Evolutionary conservation across 1,140 invertebrate species (phyloP), one percentile per base, ranked within the genome.

Genomic region (Helicoverpa armigera): DNA sequence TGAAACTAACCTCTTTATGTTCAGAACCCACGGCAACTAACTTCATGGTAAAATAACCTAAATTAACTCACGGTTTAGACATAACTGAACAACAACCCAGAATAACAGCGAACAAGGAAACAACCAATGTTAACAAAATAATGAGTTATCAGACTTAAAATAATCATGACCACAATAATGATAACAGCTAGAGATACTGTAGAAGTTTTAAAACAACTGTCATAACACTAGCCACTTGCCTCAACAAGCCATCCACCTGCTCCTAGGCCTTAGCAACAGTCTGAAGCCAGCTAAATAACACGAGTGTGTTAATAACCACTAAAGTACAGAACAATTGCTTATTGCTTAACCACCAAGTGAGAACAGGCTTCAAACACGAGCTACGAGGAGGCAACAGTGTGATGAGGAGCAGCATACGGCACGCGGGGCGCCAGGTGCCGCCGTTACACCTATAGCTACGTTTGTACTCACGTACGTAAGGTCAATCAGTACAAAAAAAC

Each of bases 401-500:
- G 54, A 72, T 60, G 78, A 79, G 54, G 76, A 82, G 74, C 80
- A 90, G 81, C 85, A 85, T 85, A 84, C 84, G 87, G 80, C 69
- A 53, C 65, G 65, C 73, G 73, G 23, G 56, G 56, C 79, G 50
- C 83, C 87, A 80, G 79, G 88, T 82, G 83, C 83, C 74, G 78
- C 78, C 87, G 86, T 86, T 86, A 85, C 80, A 83, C 73, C 79
- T 82, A 80, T 83, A 81, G 83, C 85, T 83, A 87, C 72, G 80
- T 81, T 79, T 60, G 81, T 87, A 86, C 85, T 86, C 84, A 87
- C 85, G 65, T 88, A 87, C 85, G 65, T 88, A 86, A 88, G 86
- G 86, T 89, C 87, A 86, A 82, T 85, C 77, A 76, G 78, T 86
- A 89, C 81, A 85, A 90, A 88, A 85, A 86, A 88, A 87, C 86